Percentiles rank a stretch among this genome's conserved stretches.
Evolutionary conservation across 2,888 invertebrate species (phyloP).

Genomic region (Orthosia cruda): DNA sequence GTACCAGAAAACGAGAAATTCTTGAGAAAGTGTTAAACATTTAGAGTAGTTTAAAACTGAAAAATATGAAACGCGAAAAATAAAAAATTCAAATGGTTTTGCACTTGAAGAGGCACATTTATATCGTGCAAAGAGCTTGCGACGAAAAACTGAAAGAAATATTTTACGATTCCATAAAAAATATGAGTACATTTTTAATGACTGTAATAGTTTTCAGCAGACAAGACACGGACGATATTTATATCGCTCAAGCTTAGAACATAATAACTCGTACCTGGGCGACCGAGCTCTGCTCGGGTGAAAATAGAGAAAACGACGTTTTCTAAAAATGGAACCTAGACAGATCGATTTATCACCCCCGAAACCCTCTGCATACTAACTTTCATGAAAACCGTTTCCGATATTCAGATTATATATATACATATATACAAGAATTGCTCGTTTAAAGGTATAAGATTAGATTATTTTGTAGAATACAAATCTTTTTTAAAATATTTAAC

Average conservation of each 20-base stretch:
- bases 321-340: too few relatives aligned
- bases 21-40: constrained; percentile 5
- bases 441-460: too few relatives aligned
- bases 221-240: constrained; percentile 27
- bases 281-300: too few relatives aligned
- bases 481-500: too few relatives aligned
- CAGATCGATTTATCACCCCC: too few relatives aligned
- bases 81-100: constrained; percentile 27
- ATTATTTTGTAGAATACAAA: not conserved
- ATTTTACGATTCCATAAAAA: constrained; percentile 46
- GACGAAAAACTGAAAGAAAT: constrained; percentile 37
- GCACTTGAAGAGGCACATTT: constrained; percentile 41
- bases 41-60: constrained; percentile 32
- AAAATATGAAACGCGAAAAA: constrained; percentile 44
- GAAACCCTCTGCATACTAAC: too few relatives aligned
- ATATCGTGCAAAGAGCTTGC: constrained; percentile 25
- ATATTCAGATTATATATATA: too few relatives aligned
- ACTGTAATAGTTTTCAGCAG: constrained; percentile 31
- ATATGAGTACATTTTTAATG: constrained; percentile 47
- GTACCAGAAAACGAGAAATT: constrained; percentile 4
- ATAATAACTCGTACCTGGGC: too few relatives aligned
- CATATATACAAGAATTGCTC: too few relatives aligned
- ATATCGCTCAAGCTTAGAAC: constrained; percentile 5
- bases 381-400: too few relatives aligned
- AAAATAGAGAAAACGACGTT: too few relatives aligned